Evolutionary conservation across 2,797 vertebrate genomes (phyloP).

Genomic region (Scarus forsteni): DNA sequence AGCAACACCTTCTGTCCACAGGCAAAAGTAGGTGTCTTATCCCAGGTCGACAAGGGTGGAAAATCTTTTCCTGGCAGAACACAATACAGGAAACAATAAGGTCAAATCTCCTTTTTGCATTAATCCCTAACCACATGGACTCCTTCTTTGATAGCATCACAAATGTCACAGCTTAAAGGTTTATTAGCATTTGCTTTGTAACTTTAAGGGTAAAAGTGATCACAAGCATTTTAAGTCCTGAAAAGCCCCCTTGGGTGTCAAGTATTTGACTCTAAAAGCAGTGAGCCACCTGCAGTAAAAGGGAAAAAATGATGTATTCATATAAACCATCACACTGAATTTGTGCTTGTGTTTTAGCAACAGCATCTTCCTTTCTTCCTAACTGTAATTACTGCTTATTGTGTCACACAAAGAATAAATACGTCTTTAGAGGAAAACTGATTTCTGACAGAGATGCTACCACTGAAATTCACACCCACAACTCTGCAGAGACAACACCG

Average conservation of each 20-base stretch:
- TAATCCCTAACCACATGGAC: slow-evolving; percentile 23
- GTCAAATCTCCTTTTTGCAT: slow-evolving; percentile 3
- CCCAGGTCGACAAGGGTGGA: slow-evolving; percentile 22
- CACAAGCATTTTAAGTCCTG: slow-evolving; percentile 1
- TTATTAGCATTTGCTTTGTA: slow-evolving; percentile 22
- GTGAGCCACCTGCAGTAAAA: slow-evolving; percentile 9
- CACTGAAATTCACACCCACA: slow-evolving; percentile 34
- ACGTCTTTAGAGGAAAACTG: slow-evolving; percentile 37
- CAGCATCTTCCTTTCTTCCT: slow-evolving; percentile 17
- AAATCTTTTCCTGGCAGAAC: slow-evolving; percentile 12
- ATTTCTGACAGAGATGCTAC: slow-evolving; percentile 39
- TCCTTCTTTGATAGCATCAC: slow-evolving; percentile 2
- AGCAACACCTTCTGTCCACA: slow-evolving; percentile 63
- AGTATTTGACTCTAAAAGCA: slow-evolving; percentile 5
- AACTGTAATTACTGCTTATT: slow-evolving; percentile 23
- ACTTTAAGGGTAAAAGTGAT: slow-evolving; percentile 24
- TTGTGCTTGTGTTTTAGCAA: slow-evolving; percentile 18
- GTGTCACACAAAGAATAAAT: slow-evolving; percentile 31
- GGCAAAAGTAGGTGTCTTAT: slow-evolving; percentile 44
- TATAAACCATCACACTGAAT: slow-evolving; percentile 6
- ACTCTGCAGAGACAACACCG: slow-evolving; percentile 43
- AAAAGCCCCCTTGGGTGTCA: slow-evolving; percentile 8
- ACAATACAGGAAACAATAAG: slow-evolving; percentile 22
- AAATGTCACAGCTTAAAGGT: slow-evolving; percentile 32
- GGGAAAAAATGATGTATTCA: not conserved